Conservation (phyloP, 2,888 invertebrate genomes). For the Luperina nickerlii region DNA sequence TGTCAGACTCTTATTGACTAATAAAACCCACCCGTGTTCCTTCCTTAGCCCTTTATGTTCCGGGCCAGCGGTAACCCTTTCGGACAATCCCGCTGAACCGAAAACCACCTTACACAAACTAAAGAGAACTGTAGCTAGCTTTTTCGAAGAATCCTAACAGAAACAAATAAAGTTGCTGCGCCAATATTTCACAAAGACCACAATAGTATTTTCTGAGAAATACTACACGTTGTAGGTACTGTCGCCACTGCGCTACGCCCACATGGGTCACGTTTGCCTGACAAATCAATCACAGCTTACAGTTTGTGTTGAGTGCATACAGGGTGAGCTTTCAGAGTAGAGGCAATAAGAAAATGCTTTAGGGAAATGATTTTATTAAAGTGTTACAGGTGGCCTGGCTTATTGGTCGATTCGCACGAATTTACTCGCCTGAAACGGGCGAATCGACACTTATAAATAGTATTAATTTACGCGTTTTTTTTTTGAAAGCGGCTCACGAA, state of each 20-base stretch:
- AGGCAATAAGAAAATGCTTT: background rate
- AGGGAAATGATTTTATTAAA: background rate
- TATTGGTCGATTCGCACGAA: no score
- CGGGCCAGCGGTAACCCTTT: no score
- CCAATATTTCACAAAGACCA: background rate
- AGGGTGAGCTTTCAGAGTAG: background rate
- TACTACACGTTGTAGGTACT: background rate
- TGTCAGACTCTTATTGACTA: no score
- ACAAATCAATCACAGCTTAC: constrained; percentile 12
- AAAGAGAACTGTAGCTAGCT: background rate
- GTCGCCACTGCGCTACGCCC: background rate
- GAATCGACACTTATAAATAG: no score
- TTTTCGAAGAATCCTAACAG: background rate
- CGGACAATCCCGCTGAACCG: no score
- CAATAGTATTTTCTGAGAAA: constrained; percentile 11
- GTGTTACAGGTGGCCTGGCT: background rate
- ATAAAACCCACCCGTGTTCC: no score
- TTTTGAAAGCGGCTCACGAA: no score
- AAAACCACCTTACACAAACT: background rate
- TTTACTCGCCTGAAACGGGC: no score
- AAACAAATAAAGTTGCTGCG: background rate
- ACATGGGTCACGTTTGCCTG: constrained; percentile 14
- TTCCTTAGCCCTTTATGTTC: no score
- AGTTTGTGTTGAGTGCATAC: background rate
- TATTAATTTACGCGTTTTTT: no score